Base-by-base conservation (phyloP, 2,888 invertebrate species). In the Apamea monoglypha region DNA sequence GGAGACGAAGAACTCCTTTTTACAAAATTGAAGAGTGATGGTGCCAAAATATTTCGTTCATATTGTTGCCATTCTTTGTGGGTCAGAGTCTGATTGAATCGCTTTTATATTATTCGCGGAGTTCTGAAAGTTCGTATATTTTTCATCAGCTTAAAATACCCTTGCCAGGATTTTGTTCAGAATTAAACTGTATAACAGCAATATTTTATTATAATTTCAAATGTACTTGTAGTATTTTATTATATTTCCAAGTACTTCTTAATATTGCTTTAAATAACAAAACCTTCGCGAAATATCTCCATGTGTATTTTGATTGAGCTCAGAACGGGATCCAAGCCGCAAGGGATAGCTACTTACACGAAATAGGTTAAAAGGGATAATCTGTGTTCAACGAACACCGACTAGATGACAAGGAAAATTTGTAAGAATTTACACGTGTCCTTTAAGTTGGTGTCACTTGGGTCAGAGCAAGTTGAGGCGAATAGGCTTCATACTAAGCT, bases 71-170 rank as follows among this genome's bases (percentile, higher is more conserved):
- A 76, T 32, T 80, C 56, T 70, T 78, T 78, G 74, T 70, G 86
- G 76, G 74, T 74, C 81, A 78, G 69, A 68, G 79, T 74, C 66
- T 81, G 78, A 86, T 86, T 77, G 67, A 81, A 86, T 84, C 73
- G 82, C 74, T 85, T 64, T 32, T 87, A 81, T 75, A 79, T 76
- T 71, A 70, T 73, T 81, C 70, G 36, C 64, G 18, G 36, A 67
- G 50, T 44, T 72, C 67, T 18, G 44, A 66, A 76, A 83, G n/a
- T 79, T 79, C 29, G 32, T n/a, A 63, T 74, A 82, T 77, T 85
- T 82, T 77, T 75, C 80, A 73, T 78, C 70, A 76, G 75, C 14
- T 71, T 69, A 53, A 81, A 78, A 67, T 76, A 75, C 73, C 44
- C 25, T 70, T 59, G 16, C 18, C 47, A 14, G 5, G 32, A 44